phyloP scores from a whole-genome alignment of 2,113 vertebrate species.

The Rhinoderma darwinii region DNA sequence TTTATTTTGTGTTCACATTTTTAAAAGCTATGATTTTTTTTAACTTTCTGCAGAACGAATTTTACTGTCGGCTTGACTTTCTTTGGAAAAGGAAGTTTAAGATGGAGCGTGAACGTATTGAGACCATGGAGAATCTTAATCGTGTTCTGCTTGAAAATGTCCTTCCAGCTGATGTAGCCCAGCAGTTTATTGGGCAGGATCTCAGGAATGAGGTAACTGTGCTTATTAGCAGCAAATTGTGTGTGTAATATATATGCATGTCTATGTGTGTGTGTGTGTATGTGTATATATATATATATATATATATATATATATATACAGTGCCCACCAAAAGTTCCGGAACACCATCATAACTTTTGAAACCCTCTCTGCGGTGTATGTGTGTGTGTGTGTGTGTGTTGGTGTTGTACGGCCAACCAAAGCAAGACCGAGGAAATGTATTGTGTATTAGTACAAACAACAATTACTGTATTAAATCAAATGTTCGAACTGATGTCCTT shows the following conservation, averaged over 20 bases:
- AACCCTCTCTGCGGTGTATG: no score
- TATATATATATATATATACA: no score
- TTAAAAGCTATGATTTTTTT: neutral
- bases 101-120: constrained; percentile 81
- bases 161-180: constrained; percentile 82
- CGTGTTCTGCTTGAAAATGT: constrained; percentile 87
- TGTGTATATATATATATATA: neutral
- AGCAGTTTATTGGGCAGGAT: constrained; percentile 84
- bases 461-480: no score
- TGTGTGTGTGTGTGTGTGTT: no score
- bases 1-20: neutral
- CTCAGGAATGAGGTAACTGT: constrained; percentile 79
- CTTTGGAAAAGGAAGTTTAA: constrained; percentile 83
- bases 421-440: no score
- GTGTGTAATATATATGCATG: no score
- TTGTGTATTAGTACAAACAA: no score
- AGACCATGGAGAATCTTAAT: constrained; percentile 88
- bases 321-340: no score
- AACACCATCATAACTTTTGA: no score
- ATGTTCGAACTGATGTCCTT: no score
- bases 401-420: no score
- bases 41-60: constrained; percentile 78
- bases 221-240: neutral
- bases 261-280: neutral
- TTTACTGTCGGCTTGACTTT: constrained; percentile 85